Conservation (phyloP, 2,113 vertebrate species). For the Sinocyclocheilus anophthalmus region DNA sequence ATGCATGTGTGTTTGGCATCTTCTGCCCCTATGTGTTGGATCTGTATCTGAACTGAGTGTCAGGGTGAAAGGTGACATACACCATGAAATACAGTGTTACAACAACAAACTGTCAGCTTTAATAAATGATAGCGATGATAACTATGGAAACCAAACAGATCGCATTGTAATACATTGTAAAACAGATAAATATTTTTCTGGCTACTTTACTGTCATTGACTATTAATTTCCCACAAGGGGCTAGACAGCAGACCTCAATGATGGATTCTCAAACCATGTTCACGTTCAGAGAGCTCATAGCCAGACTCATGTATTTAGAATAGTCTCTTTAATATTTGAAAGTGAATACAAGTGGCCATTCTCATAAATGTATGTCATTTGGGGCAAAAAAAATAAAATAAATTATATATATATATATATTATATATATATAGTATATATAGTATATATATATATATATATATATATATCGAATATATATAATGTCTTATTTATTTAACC, state of each 20-base stretch:
- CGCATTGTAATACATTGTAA: not conserved
- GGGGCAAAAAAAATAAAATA: too few relatives aligned
- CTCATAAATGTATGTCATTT: not conserved
- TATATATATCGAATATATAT: not conserved
- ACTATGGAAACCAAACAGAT: constrained; percentile 19
- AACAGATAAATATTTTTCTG: constrained; percentile 8
- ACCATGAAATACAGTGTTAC: constrained; percentile 24
- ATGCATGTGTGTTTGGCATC: constrained; percentile 12
- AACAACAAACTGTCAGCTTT: constrained; percentile 35
- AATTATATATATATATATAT: not conserved
- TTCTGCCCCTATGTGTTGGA: constrained; percentile 4
- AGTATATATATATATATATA: too few relatives aligned
- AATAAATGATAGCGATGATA: constrained; percentile 30
- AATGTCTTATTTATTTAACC: not conserved
- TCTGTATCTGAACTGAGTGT: constrained; percentile 29
- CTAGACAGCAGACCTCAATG: not conserved
- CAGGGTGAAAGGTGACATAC: constrained; percentile 29
- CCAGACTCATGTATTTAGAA: not conserved
- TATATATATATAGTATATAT: too few relatives aligned
- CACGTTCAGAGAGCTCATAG: not conserved
- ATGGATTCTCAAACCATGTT: not conserved
- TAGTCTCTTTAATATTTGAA: constrained; percentile 2
- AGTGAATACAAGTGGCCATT: not conserved
- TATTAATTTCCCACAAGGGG: not conserved
- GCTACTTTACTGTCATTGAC: constrained; percentile 19